Percentiles rank a stretch among this genome's conserved stretches.
phyloP scores from a whole-genome alignment of 2,888 invertebrate species.

The Eristalis tenax region DNA sequence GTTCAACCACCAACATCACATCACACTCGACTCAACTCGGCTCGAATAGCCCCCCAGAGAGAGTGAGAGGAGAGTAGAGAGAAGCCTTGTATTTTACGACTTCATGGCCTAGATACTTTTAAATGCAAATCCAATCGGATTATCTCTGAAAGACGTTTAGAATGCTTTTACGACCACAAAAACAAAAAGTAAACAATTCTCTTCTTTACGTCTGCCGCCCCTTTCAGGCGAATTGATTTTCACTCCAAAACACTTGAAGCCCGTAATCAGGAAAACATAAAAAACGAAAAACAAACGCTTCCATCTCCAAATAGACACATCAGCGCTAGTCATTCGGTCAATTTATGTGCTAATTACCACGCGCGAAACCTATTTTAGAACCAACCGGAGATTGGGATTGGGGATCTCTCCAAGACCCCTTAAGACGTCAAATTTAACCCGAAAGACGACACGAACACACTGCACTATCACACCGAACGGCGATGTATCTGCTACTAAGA shows the following conservation, averaged over 20 bases:
- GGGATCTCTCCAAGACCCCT: slow-evolving; percentile 3
- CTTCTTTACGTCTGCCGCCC: background rate
- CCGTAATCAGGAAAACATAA: background rate
- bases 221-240: slow-evolving; percentile 17
- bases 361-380: background rate
- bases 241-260: slow-evolving; percentile 16
- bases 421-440: slow-evolving; percentile 6
- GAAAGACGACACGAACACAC: slow-evolving; percentile 14
- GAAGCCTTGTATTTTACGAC: background rate
- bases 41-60: background rate
- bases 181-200: background rate
- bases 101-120: slow-evolving; percentile 4
- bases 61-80: background rate
- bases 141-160: background rate
- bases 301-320: slow-evolving; percentile 9
- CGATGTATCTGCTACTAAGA: slow-evolving; percentile 31
- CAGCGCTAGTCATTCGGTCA: background rate
- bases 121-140: slow-evolving; percentile 2
- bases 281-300: background rate
- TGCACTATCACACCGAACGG: slow-evolving; percentile 35
- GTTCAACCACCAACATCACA: background rate
- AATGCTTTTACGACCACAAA: background rate
- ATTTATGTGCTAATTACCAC: slow-evolving; percentile 13
- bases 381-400: background rate
- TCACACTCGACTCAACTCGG: no score